Base-by-base conservation (phyloP, 1,140 invertebrate species). In the Pararge aegeria region DNA sequence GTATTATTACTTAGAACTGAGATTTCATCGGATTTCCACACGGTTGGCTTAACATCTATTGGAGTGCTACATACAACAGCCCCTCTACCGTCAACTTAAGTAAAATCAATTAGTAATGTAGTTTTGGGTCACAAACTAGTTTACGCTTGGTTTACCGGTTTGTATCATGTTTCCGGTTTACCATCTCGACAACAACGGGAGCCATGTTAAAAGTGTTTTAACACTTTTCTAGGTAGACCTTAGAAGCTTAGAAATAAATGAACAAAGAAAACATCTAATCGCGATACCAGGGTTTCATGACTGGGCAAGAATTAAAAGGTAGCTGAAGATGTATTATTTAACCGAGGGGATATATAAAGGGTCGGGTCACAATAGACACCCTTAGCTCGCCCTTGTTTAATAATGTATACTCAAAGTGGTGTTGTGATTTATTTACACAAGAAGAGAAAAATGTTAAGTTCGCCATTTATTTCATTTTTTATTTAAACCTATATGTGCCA, bases 241-340 rank as follows among this genome's bases (percentile, higher is more conserved):
- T 38, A 18, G 21, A 29, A 24, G 12, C 56, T 29, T 40, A 55
- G 44, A 50, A 60, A 59, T 34, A 48, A 57, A 52, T 50, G 55
- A 60, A 61, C 59, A 61, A 61, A 61, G 59, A 55, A 49, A 50
- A 61, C 59, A 60, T 68, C 70, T 69, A 72, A 68, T 65, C 66
- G 34, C 21, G 50, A 13, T 66, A 75, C 73, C 57, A 77, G 74
- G 74, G 46, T 53, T 63, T 24, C 74, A 77, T 72, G 51, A 60
- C 27, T 55, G 50, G 38, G 54, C 48, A 66, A 50, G 65, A 68
- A 65, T 68, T 67, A 67, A 68, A 60, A 61, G 59, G 62, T 71
- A 56, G 54, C 56, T 52, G n/a, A n/a, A 64, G 54, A 55, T 46
- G 66, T 57, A 57, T 68, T 64, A 64, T 64, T 68, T 61, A 61